Evolutionary conservation across 2,113 vertebrate species (phyloP), one percentile per base, ranked within the genome.

Genomic region (Phyllostomus discolor): DNA sequence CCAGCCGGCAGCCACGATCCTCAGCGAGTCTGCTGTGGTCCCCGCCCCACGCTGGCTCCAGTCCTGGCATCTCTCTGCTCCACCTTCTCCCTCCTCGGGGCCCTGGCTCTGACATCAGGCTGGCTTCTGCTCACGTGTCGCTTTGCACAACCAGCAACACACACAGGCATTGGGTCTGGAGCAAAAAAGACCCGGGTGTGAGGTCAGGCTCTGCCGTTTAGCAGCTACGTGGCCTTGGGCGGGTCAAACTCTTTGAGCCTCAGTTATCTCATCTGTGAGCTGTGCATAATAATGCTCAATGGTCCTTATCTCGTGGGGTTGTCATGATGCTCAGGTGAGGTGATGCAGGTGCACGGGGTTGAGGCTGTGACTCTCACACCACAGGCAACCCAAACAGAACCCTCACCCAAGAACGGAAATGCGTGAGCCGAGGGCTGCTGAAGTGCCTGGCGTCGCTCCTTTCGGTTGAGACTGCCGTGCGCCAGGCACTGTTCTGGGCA

Each of bases 261-360:
- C 91, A 35, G 95, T 91, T 96, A 96, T 95, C 96, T 94, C 97
- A 80, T 64, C 89, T 88, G 57, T 62, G 73, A 92, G 90, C 54
- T 72, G 83, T 70, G 86, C 86, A 38, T 95, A 96, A 98, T 96
- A 10, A 73, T 57, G 26, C 70, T 88, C 92, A 94, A 96, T 93
- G 50, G 89, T 4, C 20, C 69, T 94, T 80, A 87, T 96, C 95
- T 97, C 97, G 64, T 20, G 50, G 62, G 72, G n/a, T 64, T 90
- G 96, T 97, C 96, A 93, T 10, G 69, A 91, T 69, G 54, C 26
- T 35, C 67, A 9, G 9, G 69, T 22, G 86, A 80, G 64, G 52
- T 70, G 73, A 78, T 31, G 52, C 81, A 52, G 11, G 59, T 35
- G 78, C 76, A 26, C 26, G 92, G 46, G 46, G 0, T 41, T 12